Conservation (phyloP, 2,888 invertebrate genomes). For the Perizoma affinitatum region DNA sequence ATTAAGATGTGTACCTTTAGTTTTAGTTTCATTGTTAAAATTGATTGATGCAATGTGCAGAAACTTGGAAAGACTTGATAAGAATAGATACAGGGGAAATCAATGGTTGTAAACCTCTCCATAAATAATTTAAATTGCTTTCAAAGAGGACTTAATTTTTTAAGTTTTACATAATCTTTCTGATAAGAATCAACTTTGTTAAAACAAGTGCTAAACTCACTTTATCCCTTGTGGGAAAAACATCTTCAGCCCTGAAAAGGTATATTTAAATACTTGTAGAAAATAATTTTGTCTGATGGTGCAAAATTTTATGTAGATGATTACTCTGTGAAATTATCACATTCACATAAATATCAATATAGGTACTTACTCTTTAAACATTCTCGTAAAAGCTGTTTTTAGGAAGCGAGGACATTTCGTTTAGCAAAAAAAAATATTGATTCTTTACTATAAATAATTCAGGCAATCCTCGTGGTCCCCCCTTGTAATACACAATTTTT, state of each 20-base stretch:
- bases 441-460: conserved; percentile 3
- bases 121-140: conserved; percentile 39
- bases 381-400: conserved; percentile 6
- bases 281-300: conserved; percentile 11
- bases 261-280: conserved; percentile 8
- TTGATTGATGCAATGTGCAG: conserved; percentile 41
- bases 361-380: not conserved
- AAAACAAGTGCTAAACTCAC: conserved; percentile 40
- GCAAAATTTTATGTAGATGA: conserved; percentile 12
- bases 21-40: conserved; percentile 38
- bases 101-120: conserved; percentile 46
- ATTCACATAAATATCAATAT: not conserved
- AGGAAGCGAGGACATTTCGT: conserved; percentile 14
- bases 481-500: conserved; percentile 31
- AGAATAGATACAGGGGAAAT: conserved; percentile 54
- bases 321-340: not conserved
- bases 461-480: conserved; percentile 19
- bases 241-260: conserved; percentile 15
- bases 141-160: conserved; percentile 53
- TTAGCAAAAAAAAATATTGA: conserved; percentile 14
- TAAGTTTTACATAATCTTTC: conserved; percentile 55
- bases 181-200: conserved; percentile 62
- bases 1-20: conserved; percentile 44
- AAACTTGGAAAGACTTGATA: conserved; percentile 46
- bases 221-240: conserved; percentile 30